phyloP scores from a whole-genome alignment of 2,888 invertebrate genomes.

The Hirtodrosophila cameraria region DNA sequence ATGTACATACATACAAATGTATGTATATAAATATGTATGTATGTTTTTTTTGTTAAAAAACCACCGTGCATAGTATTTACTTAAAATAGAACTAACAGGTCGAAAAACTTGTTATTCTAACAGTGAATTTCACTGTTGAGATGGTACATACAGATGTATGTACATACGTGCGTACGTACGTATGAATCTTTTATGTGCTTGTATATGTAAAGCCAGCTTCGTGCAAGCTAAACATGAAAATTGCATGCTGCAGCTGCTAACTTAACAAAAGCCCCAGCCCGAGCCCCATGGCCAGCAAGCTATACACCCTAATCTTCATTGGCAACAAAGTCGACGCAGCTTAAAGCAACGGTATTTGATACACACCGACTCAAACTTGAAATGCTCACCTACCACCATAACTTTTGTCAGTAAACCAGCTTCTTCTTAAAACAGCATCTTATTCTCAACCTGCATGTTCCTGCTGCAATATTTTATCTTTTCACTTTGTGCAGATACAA shows the following conservation, averaged over 20 bases:
- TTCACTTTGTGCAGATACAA: not conserved
- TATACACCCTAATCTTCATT: slow-evolving; percentile 58
- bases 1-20: slow-evolving; percentile 13
- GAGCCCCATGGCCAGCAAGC: slow-evolving; percentile 36
- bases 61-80: slow-evolving; percentile 32
- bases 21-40: not conserved
- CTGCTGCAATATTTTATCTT: not conserved
- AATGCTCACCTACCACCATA: slow-evolving; percentile 32
- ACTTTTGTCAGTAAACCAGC: slow-evolving; percentile 45
- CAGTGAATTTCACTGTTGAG: slow-evolving; percentile 48
- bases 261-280: slow-evolving; percentile 15
- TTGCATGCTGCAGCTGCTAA: slow-evolving; percentile 54
- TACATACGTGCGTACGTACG: slow-evolving; percentile 1
- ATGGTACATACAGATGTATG: slow-evolving; percentile 9
- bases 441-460: not conserved
- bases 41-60: slow-evolving; percentile 28
- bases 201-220: slow-evolving; percentile 28
- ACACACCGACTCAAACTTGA: slow-evolving; percentile 37
- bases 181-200: slow-evolving; percentile 6
- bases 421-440: slow-evolving; percentile 36
- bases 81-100: slow-evolving; percentile 60
- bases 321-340: slow-evolving; percentile 58
- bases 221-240: slow-evolving; percentile 53
- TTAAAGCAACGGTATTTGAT: slow-evolving; percentile 58
- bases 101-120: slow-evolving; percentile 68